Conservation (phyloP, 1,140 invertebrate genomes). For the Drosophila ficusphila region DNA sequence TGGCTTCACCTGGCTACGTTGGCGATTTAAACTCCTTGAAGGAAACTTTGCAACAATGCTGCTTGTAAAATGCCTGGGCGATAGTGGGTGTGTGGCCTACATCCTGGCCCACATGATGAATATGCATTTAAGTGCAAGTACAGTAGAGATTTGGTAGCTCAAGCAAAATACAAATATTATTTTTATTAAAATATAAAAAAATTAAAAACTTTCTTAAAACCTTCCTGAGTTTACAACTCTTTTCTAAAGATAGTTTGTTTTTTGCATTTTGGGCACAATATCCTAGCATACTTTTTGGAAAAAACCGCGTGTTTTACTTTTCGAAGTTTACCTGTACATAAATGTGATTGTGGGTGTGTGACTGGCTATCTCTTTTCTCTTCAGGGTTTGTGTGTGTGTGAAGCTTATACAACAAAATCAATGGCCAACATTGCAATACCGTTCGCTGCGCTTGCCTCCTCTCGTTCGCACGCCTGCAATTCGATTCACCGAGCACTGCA, state of each 20-base stretch:
- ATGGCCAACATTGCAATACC: conserved; percentile 72
- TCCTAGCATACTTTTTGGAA: conserved; percentile 11
- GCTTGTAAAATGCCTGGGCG: not conserved
- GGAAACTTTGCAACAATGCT: conserved; percentile 42
- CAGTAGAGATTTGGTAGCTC: not conserved
- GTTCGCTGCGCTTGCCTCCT: conserved; percentile 31
- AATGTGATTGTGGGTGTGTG: not conserved
- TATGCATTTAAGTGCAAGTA: conserved; percentile 34
- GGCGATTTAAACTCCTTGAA: conserved; percentile 43
- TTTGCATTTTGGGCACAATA: too few species aligned
- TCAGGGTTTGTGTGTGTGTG: conserved; percentile 10
- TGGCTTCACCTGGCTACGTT: conserved; percentile 24
- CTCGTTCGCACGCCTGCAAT: conserved; percentile 8
- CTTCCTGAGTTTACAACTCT: too few species aligned
- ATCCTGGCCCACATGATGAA: conserved; percentile 59
- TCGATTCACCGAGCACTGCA: not conserved
- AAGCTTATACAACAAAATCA: conserved; percentile 77
- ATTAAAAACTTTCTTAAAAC: too few species aligned
- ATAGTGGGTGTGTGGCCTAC: conserved; percentile 58
- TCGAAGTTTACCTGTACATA: conserved; percentile 7
- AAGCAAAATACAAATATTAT: too few species aligned
- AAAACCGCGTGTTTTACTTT: not conserved
- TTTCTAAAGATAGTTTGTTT: too few species aligned
- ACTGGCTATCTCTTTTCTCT: conserved; percentile 25
- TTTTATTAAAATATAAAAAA: not conserved